Evolutionary conservation across 2,888 invertebrate genomes (phyloP), one percentile per base, ranked within the genome.

Genomic region (Drosophila trichaetosa): DNA sequence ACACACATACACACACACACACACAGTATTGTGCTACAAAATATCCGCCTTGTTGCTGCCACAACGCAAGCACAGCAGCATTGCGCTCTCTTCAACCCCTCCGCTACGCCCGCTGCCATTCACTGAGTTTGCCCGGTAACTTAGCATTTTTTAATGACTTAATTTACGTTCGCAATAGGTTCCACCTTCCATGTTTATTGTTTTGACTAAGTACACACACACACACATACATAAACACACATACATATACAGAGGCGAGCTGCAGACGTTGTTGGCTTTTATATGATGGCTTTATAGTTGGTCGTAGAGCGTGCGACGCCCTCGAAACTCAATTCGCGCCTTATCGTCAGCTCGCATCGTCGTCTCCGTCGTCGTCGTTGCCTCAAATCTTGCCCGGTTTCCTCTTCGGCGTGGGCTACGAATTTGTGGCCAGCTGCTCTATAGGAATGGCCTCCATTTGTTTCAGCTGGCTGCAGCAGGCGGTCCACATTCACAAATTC

Each of bases 111-210:
- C 62, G 42, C 71, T 36, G 53, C 63, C 61, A 40, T 38, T 57
- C 68, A 42, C 34, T 33, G 60, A 33, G 54, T 69, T 69, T 29
- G 69, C 67, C 60, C 63, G 73, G 74, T 76, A 83, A 80, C 90
- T 91, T 90, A 88, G 90, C 84, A 90, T 89, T 91, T 91, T 91
- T 91, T 91, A 91, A 91, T 91, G 91, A 91, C 91, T 91, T 91
- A 91, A 91, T 91, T 91, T 91, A 91, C 90, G 90, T 91, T 87
- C 80, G 87, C 91, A 90, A 91, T 90, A 91, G 91, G 90, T 91
- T 87, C 88, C 90, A 90, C 89, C 90, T 91, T 91, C 90, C 87
- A 79, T 85, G 83, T 90, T 91, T 91, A 90, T 91, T 91, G 87
- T 90, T 91, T 90, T 85, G 81, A 79, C 89, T 86, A 88, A 86